A percentile compares a stretch with the other conserved stretches of the same genome.
phyloP scores from a whole-genome alignment of 2,113 vertebrate genomes.

The Dromas ardeola region DNA sequence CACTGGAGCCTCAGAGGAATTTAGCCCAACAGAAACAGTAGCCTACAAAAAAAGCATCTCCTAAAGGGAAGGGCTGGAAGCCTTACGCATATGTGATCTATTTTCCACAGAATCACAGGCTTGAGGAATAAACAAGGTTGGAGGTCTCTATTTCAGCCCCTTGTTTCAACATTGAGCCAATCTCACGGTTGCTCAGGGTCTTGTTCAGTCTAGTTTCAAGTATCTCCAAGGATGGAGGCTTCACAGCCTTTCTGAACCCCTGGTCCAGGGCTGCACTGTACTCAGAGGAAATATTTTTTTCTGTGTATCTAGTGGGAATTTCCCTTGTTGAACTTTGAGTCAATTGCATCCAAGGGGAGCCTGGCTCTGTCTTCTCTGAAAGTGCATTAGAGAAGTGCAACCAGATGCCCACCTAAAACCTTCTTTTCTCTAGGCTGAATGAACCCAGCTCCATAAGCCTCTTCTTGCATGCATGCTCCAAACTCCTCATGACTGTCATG shows the following conservation, averaged over 20 bases:
- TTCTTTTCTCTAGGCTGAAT: background rate
- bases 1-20: background rate
- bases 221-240: background rate
- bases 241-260: background rate
- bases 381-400: background rate
- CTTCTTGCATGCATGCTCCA: background rate
- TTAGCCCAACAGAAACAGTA: background rate
- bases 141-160: background rate
- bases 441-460: background rate
- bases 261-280: background rate
- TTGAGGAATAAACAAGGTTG: background rate
- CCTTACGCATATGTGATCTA: background rate
- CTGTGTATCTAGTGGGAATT: background rate
- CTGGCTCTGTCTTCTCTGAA: background rate
- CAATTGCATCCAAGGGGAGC: background rate
- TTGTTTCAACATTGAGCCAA: background rate
- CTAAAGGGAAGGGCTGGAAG: background rate
- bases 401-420: background rate
- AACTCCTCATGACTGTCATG: accelerated
- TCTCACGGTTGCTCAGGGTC: background rate
- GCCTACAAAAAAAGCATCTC: background rate
- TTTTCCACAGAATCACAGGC: background rate
- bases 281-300: background rate
- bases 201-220: background rate
- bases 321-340: background rate